Evolutionary conservation across 1,140 invertebrate species (phyloP), one percentile per base, ranked within the genome.

Genomic region (Stenopsyche tienmushanensis): DNA sequence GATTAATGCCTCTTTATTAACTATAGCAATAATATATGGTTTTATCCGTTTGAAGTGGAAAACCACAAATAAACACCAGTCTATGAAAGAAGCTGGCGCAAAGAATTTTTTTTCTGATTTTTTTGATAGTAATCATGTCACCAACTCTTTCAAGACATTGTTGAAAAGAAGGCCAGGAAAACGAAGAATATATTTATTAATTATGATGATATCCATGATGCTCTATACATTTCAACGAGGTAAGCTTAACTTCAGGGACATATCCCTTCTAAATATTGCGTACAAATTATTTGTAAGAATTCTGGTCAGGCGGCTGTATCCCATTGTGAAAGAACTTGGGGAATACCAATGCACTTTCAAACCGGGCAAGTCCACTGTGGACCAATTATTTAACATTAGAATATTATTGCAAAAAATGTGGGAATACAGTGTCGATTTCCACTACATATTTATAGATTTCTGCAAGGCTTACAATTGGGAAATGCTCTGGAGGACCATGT

Each of bases 151-250:
- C 0, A 74, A 73, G 5, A 88, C 87, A 0, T 63, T 91, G 7
- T 74, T 77, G 0, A 88, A 83, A 65, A 74, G 71, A 8, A 78
- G 90, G 25, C 53, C 73, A 0, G 77, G 81, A 2, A 80, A 83
- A 54, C 73, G 83, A 13, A 80, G 87, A 59, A 67, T 80, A n/a
- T 86, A 86, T 60, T 74, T 92, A 2, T 81, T 85, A 72, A 77
- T 90, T 5, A 71, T 90, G 1, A 78, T 91, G 1, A 65, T 87
- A 7, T 82, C 85, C 3, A 90, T 91, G 88, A 83, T 82, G 1
- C 77, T 90, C 9, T 92, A 91, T 71, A 88, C 88, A 42, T 91
- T 91, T 67, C 90, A 91, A 76, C 82, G 90, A 73, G 82, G 82
- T 83, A 67, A 69, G 45, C 15, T 34, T 7, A n/a, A n/a, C n/a